These are phyloP conservation scores for Colletes gigas DNA, from an alignment of 1,140 invertebrate genomes.

Conservation along the genomic window DNA sequence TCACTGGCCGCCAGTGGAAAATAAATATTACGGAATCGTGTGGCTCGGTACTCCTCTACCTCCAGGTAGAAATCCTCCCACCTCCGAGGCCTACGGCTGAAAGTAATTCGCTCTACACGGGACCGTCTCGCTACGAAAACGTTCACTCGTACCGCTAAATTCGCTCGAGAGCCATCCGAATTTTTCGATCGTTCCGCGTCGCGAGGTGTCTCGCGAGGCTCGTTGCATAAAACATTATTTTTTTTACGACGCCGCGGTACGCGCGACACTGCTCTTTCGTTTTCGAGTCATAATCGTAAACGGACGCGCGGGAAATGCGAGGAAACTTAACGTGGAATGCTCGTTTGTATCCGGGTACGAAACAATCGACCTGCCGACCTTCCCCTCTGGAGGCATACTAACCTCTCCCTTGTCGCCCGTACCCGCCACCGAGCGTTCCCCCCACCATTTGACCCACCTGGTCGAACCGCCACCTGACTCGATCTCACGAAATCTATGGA, in stretches of 20 bases:
- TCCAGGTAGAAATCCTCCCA: conserved; percentile 47
- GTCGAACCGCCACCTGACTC: conserved; percentile 67
- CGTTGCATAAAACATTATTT: too few species aligned
- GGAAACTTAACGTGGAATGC: not conserved
- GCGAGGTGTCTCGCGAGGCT: too few species aligned
- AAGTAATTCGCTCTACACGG: conserved; percentile 58
- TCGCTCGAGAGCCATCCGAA: conserved; percentile 10
- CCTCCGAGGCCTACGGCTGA: conserved; percentile 40
- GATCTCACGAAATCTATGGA: conserved; percentile 59
- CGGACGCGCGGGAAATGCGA: not conserved
- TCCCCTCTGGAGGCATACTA: conserved; percentile 62
- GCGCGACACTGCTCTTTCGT: too few species aligned
- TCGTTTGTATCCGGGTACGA: not conserved
- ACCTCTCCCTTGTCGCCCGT: conserved; percentile 53
- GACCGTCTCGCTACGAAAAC: conserved; percentile 27
- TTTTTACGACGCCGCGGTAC: too few species aligned
- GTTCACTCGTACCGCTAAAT: conserved; percentile 34
- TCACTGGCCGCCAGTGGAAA: conserved; percentile 68
- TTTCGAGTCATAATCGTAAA: not conserved
- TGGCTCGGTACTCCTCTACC: conserved; percentile 50
- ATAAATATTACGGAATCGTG: conserved; percentile 75
- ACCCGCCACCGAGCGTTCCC: conserved; percentile 31
- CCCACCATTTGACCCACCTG: conserved; percentile 63
- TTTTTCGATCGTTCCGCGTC: not conserved
- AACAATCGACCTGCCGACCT: conserved; percentile 63